phyloP scores from a whole-genome alignment of 2,113 vertebrate genomes.

The Alaudala cheleensis region DNA sequence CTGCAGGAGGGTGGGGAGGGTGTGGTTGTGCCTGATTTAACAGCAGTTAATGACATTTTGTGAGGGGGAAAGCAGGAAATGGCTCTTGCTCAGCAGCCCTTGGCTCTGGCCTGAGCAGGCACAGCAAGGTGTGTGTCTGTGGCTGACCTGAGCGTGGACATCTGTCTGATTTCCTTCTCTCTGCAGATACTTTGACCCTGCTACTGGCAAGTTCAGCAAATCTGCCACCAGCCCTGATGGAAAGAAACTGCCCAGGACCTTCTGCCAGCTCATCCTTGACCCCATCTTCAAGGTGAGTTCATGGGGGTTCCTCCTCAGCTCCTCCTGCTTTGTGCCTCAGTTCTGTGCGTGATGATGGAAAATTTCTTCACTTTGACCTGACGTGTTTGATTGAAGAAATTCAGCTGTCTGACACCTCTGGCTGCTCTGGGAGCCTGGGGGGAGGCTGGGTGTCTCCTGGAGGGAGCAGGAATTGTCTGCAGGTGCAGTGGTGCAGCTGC shows the following conservation, averaged over 20 bases:
- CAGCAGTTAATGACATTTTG: rapidly evolving
- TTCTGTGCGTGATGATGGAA: constrained; percentile 80
- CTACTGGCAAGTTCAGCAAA: constrained; percentile 88
- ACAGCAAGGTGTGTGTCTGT: rapidly evolving
- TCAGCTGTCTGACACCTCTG: constrained; percentile 74
- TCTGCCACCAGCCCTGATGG: constrained; percentile 76
- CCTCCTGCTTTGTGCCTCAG: rapidly evolving
- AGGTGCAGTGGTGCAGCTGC: background rate
- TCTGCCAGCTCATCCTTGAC: constrained; percentile 91
- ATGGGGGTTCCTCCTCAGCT: rapidly evolving
- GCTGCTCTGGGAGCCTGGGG: background rate
- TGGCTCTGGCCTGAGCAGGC: background rate
- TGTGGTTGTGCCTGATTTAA: background rate
- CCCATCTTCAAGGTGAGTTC: constrained; percentile 92
- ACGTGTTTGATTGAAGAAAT: constrained; percentile 78
- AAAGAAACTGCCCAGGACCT: constrained; percentile 85
- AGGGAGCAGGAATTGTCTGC: background rate
- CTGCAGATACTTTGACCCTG: constrained; percentile 85
- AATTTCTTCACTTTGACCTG: constrained; percentile 92
- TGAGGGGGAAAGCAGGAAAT: background rate
- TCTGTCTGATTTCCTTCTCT: background rate
- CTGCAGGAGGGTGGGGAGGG: background rate
- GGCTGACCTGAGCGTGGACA: rapidly evolving
- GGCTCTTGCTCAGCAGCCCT: background rate
- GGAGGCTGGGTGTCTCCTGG: background rate